Conservation (phyloP, 2,113 vertebrate species). For the Platycercus adscitus region DNA sequence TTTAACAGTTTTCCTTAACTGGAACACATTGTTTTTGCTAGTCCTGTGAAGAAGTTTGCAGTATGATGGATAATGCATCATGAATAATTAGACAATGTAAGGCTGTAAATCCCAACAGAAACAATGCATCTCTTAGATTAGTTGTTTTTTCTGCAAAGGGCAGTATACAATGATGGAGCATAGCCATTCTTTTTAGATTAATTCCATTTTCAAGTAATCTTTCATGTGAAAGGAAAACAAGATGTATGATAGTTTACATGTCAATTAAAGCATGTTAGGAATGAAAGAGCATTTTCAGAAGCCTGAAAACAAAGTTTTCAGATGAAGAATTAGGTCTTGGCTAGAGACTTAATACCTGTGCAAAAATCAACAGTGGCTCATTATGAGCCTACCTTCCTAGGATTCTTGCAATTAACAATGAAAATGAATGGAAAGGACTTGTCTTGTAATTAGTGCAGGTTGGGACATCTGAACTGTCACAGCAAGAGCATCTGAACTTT, state of each 20-base stretch:
- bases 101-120: constrained; percentile 57
- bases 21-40: constrained; percentile 7
- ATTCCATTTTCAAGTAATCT: constrained; percentile 51
- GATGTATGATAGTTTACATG: constrained; percentile 36
- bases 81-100: constrained; percentile 68
- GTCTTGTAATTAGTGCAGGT: constrained; percentile 49
- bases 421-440: constrained; percentile 33
- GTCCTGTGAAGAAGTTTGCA: constrained; percentile 23
- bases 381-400: constrained; percentile 9
- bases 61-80: constrained; percentile 30
- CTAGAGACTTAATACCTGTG: constrained; percentile 35
- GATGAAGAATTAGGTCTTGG: constrained; percentile 35
- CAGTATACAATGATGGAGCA: constrained; percentile 34
- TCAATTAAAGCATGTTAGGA: constrained; percentile 41
- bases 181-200: constrained; percentile 56
- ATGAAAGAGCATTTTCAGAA: constrained; percentile 20
- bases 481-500: constrained; percentile 60
- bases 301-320: not conserved
- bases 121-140: constrained; percentile 38
- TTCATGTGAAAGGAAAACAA: constrained; percentile 62
- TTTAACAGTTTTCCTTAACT: not conserved
- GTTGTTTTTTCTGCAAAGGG: constrained; percentile 59
- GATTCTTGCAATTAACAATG: constrained; percentile 26
- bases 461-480: constrained; percentile 50
- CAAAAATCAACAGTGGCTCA: constrained; percentile 50